A percentile compares a stretch with the other conserved stretches of the same genome.
These are phyloP conservation scores for Oreohelix idahoensis DNA, from an alignment of 1,140 invertebrate genomes.

Conservation along the genomic window DNA sequence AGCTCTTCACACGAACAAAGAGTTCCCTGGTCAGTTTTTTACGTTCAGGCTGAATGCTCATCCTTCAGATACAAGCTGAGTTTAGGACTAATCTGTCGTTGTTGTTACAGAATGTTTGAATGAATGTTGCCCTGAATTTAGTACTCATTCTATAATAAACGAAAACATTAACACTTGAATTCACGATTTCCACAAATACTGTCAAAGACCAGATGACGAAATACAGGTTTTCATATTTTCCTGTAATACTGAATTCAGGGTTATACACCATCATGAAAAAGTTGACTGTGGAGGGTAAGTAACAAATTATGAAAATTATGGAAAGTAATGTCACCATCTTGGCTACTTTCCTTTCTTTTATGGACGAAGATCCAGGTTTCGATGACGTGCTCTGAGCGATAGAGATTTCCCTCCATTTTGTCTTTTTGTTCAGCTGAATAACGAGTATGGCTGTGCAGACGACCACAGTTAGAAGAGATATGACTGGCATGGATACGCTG, in stretches of 20 bases:
- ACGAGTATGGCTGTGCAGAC: conserved; percentile 5
- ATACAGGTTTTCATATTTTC: not conserved
- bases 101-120: too few relatives aligned
- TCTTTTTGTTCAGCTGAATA: not conserved
- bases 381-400: not conserved
- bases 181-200: not conserved
- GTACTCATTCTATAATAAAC: not conserved
- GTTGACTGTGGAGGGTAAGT: not conserved
- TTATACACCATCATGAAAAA: not conserved
- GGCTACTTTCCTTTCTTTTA: not conserved
- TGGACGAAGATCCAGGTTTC: too few relatives aligned
- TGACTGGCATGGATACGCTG: not conserved
- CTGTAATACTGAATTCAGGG: not conserved
- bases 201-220: not conserved
- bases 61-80: too few relatives aligned
- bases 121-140: not conserved
- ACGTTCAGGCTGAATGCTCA: too few relatives aligned
- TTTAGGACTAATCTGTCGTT: too few relatives aligned
- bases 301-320: conserved; percentile 2
- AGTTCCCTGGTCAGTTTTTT: too few relatives aligned
- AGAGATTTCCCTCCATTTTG: not conserved
- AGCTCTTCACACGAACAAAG: too few relatives aligned
- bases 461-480: not conserved
- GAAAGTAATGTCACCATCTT: not conserved
- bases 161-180: not conserved